These are phyloP conservation scores for Nothocercus nigrocapillus DNA, from an alignment of 2,113 vertebrate species.

Conservation along the genomic window DNA sequence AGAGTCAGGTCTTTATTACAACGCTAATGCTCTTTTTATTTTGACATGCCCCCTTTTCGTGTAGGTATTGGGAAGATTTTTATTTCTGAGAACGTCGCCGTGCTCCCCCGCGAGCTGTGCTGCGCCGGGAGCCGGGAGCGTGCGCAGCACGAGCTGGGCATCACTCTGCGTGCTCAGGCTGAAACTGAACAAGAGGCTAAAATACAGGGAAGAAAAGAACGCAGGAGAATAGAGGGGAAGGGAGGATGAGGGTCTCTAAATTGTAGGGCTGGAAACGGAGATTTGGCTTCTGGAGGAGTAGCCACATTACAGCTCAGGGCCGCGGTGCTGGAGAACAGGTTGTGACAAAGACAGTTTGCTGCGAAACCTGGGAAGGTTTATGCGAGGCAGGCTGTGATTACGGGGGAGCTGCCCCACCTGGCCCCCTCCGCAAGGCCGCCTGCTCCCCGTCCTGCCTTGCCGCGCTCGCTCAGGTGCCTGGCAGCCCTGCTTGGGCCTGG, in stretches of 20 bases:
- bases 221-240: accelerated
- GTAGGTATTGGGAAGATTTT: not conserved
- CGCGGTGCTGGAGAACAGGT: not conserved
- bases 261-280: not conserved
- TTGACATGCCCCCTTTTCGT: not conserved
- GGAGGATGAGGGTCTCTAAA: not conserved
- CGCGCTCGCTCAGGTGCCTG: not conserved
- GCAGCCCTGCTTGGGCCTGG: accelerated
- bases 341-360: not conserved
- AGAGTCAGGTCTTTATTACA: not conserved
- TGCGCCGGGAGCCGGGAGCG: not conserved
- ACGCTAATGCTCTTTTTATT: not conserved
- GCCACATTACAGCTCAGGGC: not conserved
- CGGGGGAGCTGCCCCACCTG: not conserved
- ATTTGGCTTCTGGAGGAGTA: not conserved
- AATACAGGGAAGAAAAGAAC: not conserved
- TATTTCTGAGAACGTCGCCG: not conserved
- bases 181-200: slow-evolving; percentile 6
- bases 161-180: not conserved
- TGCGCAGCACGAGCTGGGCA: not conserved
- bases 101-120: not conserved
- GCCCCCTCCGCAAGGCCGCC: not conserved
- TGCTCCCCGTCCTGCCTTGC: not conserved
- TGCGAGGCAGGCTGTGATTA: slow-evolving; percentile 45
- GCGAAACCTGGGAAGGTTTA: slow-evolving; percentile 11